Conservation (phyloP, 2,888 invertebrate genomes). For the Spodoptera exigua region DNA sequence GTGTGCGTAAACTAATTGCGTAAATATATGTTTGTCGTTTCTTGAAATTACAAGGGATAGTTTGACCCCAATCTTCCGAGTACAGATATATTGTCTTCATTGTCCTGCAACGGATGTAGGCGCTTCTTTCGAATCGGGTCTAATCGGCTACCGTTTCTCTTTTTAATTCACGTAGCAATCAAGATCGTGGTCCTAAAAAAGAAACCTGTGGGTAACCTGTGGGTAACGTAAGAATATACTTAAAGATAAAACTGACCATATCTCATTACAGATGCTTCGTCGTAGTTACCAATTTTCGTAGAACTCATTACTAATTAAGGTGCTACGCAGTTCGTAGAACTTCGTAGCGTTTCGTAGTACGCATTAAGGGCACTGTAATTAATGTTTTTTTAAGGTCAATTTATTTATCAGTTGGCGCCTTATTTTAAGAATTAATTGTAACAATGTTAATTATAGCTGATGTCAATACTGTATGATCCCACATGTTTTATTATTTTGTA, state of each 20-base stretch:
- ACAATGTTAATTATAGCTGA: neutral
- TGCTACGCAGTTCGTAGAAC: conserved; percentile 52
- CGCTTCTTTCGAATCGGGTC: conserved; percentile 4
- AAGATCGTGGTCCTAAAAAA: neutral
- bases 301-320: conserved; percentile 21
- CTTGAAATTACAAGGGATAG: too few relatives aligned
- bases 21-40: too few relatives aligned
- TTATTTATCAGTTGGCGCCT: neutral
- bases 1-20: too few relatives aligned
- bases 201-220: neutral
- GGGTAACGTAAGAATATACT: neutral
- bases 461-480: neutral
- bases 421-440: conserved; percentile 6
- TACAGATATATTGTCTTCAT: conserved; percentile 6
- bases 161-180: conserved; percentile 8
- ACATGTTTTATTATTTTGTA: too few relatives aligned
- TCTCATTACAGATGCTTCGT: conserved; percentile 1
- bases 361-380: conserved; percentile 19
- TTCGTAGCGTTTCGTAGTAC: conserved; percentile 44
- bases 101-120: conserved; percentile 1
- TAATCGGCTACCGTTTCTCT: conserved; percentile 7
- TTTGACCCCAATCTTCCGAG: too few relatives aligned
- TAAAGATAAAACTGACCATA: neutral
- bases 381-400: conserved; percentile 4
- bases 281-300: conserved; percentile 21